Evolutionary conservation across 2,888 invertebrate genomes (phyloP).

Genomic region (Parelbella ahira): DNA sequence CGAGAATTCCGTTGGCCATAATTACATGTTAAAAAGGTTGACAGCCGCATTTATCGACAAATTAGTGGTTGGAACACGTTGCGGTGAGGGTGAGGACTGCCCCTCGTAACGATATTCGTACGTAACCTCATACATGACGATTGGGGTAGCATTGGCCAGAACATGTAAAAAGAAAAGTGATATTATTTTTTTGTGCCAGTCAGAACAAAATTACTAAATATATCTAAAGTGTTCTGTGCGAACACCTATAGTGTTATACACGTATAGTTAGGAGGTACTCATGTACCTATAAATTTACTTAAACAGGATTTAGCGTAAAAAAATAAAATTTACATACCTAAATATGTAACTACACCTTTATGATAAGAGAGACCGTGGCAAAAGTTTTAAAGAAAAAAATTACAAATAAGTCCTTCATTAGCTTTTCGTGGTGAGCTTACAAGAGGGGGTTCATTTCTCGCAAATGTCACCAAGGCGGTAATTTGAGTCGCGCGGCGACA

Average conservation of each 20-base stretch:
- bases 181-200: too few species aligned
- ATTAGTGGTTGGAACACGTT: conserved; percentile 45
- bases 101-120: conserved; percentile 64
- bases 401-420: too few species aligned
- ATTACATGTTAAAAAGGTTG: conserved; percentile 29
- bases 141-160: conserved; percentile 32
- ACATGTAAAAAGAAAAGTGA: conserved; percentile 18
- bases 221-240: too few species aligned
- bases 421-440: conserved; percentile 6
- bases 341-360: too few species aligned
- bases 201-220: too few species aligned
- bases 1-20: conserved; percentile 32
- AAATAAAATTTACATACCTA: too few species aligned
- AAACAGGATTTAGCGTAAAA: too few species aligned
- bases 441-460: conserved; percentile 6
- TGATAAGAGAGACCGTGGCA: too few species aligned
- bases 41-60: conserved; percentile 34
- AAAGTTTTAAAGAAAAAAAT: too few species aligned
- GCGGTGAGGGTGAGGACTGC: conserved; percentile 43
- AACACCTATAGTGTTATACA: too few species aligned
- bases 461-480: conserved; percentile 28
- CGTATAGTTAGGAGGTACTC: too few species aligned
- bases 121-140: conserved; percentile 60
- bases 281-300: too few species aligned
- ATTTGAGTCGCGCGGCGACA: conserved; percentile 27